Evolutionary conservation across 2,888 invertebrate species (phyloP).

Genomic region (Apodemia hepburni): DNA sequence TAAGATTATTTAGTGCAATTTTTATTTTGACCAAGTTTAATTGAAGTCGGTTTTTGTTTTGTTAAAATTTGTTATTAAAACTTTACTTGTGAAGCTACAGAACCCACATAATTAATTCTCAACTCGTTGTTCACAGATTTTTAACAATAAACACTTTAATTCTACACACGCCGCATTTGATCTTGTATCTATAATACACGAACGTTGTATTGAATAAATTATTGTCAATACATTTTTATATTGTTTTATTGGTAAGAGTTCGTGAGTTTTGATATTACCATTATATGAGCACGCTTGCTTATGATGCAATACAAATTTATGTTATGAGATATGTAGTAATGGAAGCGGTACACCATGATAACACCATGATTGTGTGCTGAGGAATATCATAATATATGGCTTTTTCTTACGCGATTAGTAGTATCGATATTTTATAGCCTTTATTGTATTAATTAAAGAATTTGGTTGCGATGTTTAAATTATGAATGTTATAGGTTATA

Average conservation of each 20-base stretch:
- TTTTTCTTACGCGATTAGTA: constrained; percentile 14
- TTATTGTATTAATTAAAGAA: too few relatives aligned
- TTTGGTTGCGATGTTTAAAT: too few relatives aligned
- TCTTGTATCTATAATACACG: constrained; percentile 33
- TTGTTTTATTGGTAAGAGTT: constrained; percentile 70
- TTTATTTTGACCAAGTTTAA: too few relatives aligned
- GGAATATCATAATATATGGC: constrained; percentile 6
- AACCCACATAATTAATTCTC: not conserved
- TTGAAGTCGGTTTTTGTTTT: too few relatives aligned
- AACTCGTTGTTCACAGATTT: not conserved
- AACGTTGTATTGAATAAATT: constrained; percentile 62
- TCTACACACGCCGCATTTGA: constrained; percentile 21
- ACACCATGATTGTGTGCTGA: constrained; percentile 5
- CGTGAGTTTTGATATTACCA: constrained; percentile 57
- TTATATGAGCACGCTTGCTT: constrained; percentile 43
- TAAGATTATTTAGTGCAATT: too few relatives aligned
- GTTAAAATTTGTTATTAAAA: too few relatives aligned
- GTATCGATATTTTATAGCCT: not conserved
- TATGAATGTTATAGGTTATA: too few relatives aligned
- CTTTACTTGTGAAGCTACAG: not conserved
- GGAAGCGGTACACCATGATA: constrained; percentile 13
- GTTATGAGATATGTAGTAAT: constrained; percentile 29
- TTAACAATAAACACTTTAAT: constrained; percentile 3
- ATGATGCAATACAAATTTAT: constrained; percentile 50
- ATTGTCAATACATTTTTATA: constrained; percentile 70